A percentile compares a stretch with the other conserved stretches of the same genome.
These are phyloP conservation scores for Drosophila kanekoi DNA, from an alignment of 2,888 invertebrate genomes.

Conservation along the genomic window DNA sequence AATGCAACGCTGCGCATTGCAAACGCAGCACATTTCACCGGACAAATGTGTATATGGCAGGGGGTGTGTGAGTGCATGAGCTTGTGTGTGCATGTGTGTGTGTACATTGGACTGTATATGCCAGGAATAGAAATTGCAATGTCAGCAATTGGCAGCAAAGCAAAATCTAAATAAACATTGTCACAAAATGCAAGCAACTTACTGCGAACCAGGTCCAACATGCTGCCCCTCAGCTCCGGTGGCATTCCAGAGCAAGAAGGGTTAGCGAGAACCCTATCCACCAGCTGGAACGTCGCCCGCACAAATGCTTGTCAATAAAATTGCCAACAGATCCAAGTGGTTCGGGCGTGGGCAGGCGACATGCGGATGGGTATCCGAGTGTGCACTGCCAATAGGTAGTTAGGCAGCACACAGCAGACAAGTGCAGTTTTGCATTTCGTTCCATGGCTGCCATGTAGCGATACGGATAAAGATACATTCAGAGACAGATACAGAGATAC, in stretches of 20 bases:
- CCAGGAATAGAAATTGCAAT: constrained; percentile 80
- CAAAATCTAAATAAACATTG: constrained; percentile 82
- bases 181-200: constrained; percentile 75
- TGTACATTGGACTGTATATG: constrained; percentile 53
- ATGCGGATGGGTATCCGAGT: constrained; percentile 27
- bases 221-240: background rate
- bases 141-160: constrained; percentile 82
- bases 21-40: constrained; percentile 64
- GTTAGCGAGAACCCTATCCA: constrained; percentile 38
- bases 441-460: constrained; percentile 49
- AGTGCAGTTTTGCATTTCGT: constrained; percentile 66
- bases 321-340: constrained; percentile 64
- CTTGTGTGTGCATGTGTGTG: constrained; percentile 36
- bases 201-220: constrained; percentile 2
- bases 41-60: constrained; percentile 28
- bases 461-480: constrained; percentile 63
- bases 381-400: constrained; percentile 65
- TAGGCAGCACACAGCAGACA: constrained; percentile 53
- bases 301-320: constrained; percentile 72
- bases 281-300: constrained; percentile 31
- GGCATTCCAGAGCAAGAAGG: constrained; percentile 30
- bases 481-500: constrained; percentile 48
- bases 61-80: constrained; percentile 22
- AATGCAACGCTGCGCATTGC: constrained; percentile 74
- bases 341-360: constrained; percentile 12